Conservation (phyloP, 35 echinoderm and acorn worm genomes). For the Acanthaster planci region DNA sequence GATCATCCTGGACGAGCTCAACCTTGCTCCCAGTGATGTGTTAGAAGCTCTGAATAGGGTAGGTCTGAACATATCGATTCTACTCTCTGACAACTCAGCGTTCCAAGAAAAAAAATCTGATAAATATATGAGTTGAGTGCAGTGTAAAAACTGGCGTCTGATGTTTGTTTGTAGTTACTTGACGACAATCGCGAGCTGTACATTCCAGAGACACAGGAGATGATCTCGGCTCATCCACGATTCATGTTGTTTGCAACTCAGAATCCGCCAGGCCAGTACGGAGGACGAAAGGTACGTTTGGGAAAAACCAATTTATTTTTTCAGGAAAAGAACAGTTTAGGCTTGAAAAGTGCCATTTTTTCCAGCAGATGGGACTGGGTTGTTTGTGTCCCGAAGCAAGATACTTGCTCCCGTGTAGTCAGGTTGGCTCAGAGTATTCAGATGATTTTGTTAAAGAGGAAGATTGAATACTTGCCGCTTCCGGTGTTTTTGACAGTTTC, state of each 20-base stretch:
- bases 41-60: constrained; percentile 95
- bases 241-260: constrained; percentile 99
- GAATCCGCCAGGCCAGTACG: constrained; percentile 98
- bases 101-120: no score
- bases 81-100: no score
- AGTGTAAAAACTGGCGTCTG: background rate
- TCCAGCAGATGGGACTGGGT: background rate
- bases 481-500: background rate
- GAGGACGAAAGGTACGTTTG: constrained; percentile 96
- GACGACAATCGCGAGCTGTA: constrained; percentile 98
- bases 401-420: no score
- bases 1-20: constrained; percentile 98
- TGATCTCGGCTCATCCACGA: constrained; percentile 73
- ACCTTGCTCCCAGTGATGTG: constrained; percentile 96
- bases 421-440: no score
- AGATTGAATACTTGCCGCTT: no score
- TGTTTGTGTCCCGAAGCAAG: no score
- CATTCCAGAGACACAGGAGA: constrained; percentile 96
- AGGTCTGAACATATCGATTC: constrained; percentile 15
- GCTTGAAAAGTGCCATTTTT: background rate
- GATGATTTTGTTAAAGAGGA: no score
- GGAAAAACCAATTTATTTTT: no score
- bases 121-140: no score
- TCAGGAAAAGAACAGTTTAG: no score
- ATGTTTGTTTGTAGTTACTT: constrained; percentile 59